These are phyloP conservation scores for Apostichopus japonicus DNA, from an alignment of 35 echinoderm and acorn worm genomes.

Conservation along the genomic window DNA sequence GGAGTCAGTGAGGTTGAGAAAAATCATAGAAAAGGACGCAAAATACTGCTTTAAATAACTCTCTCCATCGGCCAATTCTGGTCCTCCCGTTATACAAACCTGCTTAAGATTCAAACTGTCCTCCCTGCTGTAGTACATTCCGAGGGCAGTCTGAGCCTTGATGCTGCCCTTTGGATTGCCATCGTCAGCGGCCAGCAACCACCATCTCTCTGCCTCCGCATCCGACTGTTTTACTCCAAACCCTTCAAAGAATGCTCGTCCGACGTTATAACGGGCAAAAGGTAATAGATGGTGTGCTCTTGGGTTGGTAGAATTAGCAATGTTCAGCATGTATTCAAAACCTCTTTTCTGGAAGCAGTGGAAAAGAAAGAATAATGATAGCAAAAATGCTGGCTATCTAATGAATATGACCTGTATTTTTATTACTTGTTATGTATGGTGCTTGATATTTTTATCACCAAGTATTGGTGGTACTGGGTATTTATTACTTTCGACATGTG, in stretches of 20 bases:
- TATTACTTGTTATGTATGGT: background rate
- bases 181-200: constrained; percentile 97
- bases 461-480: no score
- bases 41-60: no score
- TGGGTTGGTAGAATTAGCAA: constrained; percentile 66
- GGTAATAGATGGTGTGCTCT: constrained; percentile 72
- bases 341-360: constrained; percentile 74
- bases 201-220: constrained; percentile 87
- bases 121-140: constrained; percentile 94
- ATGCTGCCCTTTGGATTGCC: constrained; percentile 91
- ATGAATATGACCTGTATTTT: no score
- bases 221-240: constrained; percentile 93
- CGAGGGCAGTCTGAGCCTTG: constrained; percentile 95
- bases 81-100: constrained; percentile 36
- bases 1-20: no score
- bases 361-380: background rate
- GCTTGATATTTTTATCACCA: background rate
- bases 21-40: no score
- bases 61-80: no score
- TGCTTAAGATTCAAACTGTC: constrained; percentile 83
- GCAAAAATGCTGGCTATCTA: no score
- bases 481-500: no score
- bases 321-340: constrained; percentile 78
- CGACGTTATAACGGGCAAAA: constrained; percentile 90
- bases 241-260: constrained; percentile 93